Conservation (phyloP, 2,888 invertebrate species). For the Athrips mouffetella region DNA sequence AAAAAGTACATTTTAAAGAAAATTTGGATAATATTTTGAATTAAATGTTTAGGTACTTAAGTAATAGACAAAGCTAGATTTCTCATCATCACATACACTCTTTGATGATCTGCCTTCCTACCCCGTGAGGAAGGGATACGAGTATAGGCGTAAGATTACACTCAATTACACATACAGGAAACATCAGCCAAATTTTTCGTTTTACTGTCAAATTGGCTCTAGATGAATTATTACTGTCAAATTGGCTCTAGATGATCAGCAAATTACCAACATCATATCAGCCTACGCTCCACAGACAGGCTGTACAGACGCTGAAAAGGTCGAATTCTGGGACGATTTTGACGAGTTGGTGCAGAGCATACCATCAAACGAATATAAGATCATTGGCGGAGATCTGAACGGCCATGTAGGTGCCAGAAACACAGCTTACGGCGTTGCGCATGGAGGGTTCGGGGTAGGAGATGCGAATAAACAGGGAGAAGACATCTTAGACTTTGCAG, state of each 20-base stretch:
- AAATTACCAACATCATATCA: conserved; percentile 18
- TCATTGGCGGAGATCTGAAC: conserved; percentile 18
- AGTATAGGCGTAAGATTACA: too few relatives aligned
- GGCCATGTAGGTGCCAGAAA: conserved; percentile 15
- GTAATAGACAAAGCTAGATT: too few relatives aligned
- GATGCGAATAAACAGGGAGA: neutral
- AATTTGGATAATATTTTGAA: too few relatives aligned
- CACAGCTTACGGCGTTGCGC: too few relatives aligned
- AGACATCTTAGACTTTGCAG: neutral
- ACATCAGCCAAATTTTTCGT: too few relatives aligned
- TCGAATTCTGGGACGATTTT: conserved; percentile 21
- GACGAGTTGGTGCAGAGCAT: conserved; percentile 5
- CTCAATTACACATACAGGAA: too few relatives aligned
- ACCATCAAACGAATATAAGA: neutral
- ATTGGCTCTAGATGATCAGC: conserved; percentile 20
- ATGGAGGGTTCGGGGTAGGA: neutral
- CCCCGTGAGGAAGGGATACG: too few relatives aligned
- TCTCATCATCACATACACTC: too few relatives aligned
- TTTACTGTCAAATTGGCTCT: too few relatives aligned
- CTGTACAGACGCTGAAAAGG: conserved; percentile 15
- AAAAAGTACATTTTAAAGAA: too few relatives aligned
- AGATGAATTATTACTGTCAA: conserved; percentile 23
- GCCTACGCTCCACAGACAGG: conserved; percentile 23
- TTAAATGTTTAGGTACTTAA: too few relatives aligned
- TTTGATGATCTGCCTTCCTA: too few relatives aligned